A percentile compares a stretch with the other conserved stretches of the same genome.
Evolutionary conservation across 2,113 vertebrate genomes (phyloP).

Genomic region (Lasiurus borealis): DNA sequence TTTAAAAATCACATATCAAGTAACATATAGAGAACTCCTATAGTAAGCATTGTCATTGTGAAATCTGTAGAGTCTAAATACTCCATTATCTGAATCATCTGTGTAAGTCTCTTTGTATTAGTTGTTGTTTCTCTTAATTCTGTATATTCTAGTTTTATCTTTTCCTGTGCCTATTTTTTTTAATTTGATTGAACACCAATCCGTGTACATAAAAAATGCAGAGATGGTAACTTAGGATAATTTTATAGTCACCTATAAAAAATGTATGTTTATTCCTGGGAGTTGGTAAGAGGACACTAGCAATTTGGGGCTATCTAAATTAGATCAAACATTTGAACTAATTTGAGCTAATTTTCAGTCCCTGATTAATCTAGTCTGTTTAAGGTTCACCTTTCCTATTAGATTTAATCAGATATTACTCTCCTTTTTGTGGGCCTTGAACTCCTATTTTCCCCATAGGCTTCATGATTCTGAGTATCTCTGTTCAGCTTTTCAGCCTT

Average conservation of each 20-base stretch:
- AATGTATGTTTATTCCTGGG: not conserved
- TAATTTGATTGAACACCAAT: not conserved
- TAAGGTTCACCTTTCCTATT: not conserved
- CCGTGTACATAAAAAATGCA: constrained; percentile 12
- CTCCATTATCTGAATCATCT: not conserved
- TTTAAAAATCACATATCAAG: not conserved
- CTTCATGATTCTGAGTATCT: not conserved
- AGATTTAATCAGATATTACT: not conserved
- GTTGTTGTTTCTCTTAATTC: constrained; percentile 50
- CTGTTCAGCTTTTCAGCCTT: not conserved
- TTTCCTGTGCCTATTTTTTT: not conserved
- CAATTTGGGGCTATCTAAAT: not conserved
- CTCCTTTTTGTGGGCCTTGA: not conserved
- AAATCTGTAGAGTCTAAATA: not conserved
- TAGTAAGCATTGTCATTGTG: not conserved
- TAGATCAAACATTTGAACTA: constrained; percentile 58
- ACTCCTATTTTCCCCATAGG: not conserved
- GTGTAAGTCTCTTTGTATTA: not conserved
- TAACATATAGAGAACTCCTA: not conserved
- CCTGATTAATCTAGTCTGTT: not conserved
- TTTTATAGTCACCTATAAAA: constrained; percentile 50
- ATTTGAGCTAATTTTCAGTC: constrained; percentile 22
- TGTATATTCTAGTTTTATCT: not conserved
- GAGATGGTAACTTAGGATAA: not conserved
- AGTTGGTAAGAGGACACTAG: not conserved